A percentile compares a stretch with the other conserved stretches of the same genome.
phyloP scores from a whole-genome alignment of 2,797 vertebrate species.

The Pantherophis alleghaniensis region DNA sequence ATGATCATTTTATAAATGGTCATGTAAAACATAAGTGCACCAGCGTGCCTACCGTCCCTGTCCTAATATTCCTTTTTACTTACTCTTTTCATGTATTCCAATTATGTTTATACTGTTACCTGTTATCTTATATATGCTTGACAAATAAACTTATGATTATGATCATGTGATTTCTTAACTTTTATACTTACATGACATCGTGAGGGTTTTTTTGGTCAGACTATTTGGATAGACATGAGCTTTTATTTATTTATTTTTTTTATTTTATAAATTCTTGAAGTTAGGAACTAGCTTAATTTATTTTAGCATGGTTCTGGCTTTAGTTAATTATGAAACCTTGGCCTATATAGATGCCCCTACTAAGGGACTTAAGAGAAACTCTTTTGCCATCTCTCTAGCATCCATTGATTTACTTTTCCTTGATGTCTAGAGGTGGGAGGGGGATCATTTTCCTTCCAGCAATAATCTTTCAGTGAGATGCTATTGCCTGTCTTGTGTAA shows the following conservation, averaged over 20 bases:
- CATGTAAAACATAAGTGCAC: not conserved
- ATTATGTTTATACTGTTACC: no score
- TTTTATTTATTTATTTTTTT: slow-evolving; percentile 22
- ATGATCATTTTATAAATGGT: slow-evolving; percentile 44
- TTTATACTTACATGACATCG: slow-evolving; percentile 44
- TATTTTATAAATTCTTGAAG: slow-evolving; percentile 40
- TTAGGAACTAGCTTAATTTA: slow-evolving; percentile 55
- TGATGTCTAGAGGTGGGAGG: slow-evolving; percentile 63
- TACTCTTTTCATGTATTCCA: no score
- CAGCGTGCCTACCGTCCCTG: no score
- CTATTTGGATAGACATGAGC: slow-evolving; percentile 55
- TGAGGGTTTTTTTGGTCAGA: slow-evolving; percentile 26
- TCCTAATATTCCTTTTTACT: no score
- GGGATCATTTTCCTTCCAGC: slow-evolving; percentile 68
- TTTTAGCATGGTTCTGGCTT: slow-evolving; percentile 58
- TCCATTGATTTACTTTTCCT: slow-evolving; percentile 71
- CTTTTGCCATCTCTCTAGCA: slow-evolving; percentile 66
- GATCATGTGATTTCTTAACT: slow-evolving; percentile 49
- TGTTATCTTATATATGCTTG: no score
- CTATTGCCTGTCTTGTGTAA: slow-evolving; percentile 72
- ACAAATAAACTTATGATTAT: no score
- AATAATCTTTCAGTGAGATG: slow-evolving; percentile 74
- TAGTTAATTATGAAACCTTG: slow-evolving; percentile 49
- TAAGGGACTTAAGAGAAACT: slow-evolving; percentile 61
- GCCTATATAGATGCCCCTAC: slow-evolving; percentile 29